A percentile compares a stretch with the other conserved stretches of the same genome.
These are phyloP conservation scores for Sinohyriopsis cumingii DNA, from an alignment of 2,888 invertebrate species.

Conservation along the genomic window DNA sequence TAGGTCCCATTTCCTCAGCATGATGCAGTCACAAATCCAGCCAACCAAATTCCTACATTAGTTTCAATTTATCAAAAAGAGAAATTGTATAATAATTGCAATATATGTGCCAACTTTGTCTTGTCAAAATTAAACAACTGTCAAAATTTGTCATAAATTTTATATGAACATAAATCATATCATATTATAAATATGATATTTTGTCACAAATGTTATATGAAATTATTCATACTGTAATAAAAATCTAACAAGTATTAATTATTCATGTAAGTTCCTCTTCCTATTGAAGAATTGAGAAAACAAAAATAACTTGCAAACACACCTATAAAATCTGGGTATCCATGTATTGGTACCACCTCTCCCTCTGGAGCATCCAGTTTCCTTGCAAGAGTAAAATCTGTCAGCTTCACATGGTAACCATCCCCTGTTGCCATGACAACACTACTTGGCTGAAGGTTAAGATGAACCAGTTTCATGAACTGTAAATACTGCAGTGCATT, in stretches of 20 bases:
- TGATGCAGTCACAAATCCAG: no score
- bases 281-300: not conserved
- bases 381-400: constrained; percentile 91
- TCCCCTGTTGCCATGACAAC: constrained; percentile 87
- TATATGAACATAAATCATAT: not conserved
- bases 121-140: no score
- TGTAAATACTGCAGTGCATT: constrained; percentile 86
- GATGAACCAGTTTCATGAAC: constrained; percentile 82
- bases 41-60: no score
- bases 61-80: no score
- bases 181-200: not conserved
- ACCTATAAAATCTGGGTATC: constrained; percentile 68
- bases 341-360: constrained; percentile 51
- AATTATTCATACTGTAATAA: not conserved
- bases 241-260: not conserved
- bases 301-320: constrained; percentile 15
- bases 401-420: constrained; percentile 81
- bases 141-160: not conserved
- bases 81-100: no score
- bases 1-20: no score
- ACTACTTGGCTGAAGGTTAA: constrained; percentile 90
- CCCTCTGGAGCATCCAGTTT: constrained; percentile 53
- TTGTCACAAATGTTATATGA: not conserved
- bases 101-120: no score
- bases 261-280: not conserved